phyloP scores from a whole-genome alignment of 1,140 invertebrate genomes.

The Neoseiulus cucumeris region DNA sequence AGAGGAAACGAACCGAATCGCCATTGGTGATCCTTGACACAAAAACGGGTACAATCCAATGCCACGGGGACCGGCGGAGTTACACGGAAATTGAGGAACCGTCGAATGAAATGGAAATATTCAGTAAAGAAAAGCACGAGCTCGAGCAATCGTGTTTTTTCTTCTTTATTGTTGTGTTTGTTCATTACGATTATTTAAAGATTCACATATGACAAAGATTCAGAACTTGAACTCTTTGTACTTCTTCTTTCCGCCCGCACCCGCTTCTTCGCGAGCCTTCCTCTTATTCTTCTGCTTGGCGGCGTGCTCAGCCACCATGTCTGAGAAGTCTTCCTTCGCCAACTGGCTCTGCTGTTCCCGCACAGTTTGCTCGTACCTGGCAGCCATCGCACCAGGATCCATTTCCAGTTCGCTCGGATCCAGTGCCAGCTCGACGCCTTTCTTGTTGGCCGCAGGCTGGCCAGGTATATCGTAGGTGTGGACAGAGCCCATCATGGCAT shows the following conservation, averaged over 20 bases:
- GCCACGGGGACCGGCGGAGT: no score
- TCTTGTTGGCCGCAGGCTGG: conserved; percentile 21
- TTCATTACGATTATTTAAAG: no score
- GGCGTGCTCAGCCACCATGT: conserved; percentile 95
- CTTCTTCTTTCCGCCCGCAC: conserved; percentile 57
- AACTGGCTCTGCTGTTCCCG: conserved; percentile 67
- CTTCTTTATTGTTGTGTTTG: no score
- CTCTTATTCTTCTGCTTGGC: conserved; percentile 84
- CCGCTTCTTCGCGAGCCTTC: conserved; percentile 48
- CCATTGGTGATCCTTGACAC: no score
- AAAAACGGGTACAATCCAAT: no score
- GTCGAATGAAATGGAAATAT: no score
- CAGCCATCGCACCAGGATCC: conserved; percentile 69
- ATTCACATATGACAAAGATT: conserved; percentile 18
- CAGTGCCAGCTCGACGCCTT: conserved; percentile 65
- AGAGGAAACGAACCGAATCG: no score
- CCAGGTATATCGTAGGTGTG: conserved; percentile 78
- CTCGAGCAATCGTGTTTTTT: no score
- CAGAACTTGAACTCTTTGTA: conserved; percentile 98
- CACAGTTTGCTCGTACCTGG: conserved; percentile 86
- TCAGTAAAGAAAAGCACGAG: no score
- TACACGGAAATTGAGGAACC: no score
- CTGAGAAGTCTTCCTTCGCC: conserved; percentile 82
- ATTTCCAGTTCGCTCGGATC: conserved; percentile 93
- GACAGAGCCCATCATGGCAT: conserved; percentile 83